Evolutionary conservation across 2,113 vertebrate species (phyloP).

Genomic region (Tachysurus vachellii): DNA sequence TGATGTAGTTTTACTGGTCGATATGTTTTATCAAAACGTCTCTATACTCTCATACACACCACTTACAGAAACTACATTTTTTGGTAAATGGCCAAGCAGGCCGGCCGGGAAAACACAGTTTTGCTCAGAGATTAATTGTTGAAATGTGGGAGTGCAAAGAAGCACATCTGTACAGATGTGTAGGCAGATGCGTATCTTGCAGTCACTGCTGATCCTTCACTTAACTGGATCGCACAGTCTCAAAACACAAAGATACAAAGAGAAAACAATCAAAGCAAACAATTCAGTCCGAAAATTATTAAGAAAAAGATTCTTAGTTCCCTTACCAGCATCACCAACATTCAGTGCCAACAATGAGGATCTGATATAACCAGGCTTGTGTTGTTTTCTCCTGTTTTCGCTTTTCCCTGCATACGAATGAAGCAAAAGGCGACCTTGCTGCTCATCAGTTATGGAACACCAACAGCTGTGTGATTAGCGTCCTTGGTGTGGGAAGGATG

Average conservation of each 20-base stretch:
- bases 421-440: neutral
- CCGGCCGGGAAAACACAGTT: neutral
- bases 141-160: neutral
- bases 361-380: neutral
- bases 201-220: neutral
- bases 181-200: neutral
- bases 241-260: neutral
- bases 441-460: neutral
- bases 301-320: neutral
- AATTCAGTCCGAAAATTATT: neutral
- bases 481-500: neutral
- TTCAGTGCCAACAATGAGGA: neutral
- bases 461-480: neutral
- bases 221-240: neutral
- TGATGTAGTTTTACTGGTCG: neutral
- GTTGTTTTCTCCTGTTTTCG: neutral
- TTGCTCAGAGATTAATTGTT: neutral
- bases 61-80: neutral
- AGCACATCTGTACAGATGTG: slow-evolving; percentile 15
- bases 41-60: neutral
- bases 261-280: neutral
- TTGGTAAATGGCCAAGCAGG: neutral
- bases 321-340: neutral
- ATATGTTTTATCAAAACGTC: neutral
- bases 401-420: neutral